Evolutionary conservation across 2,113 vertebrate species (phyloP).

Genomic region (Peromyscus californicus): DNA sequence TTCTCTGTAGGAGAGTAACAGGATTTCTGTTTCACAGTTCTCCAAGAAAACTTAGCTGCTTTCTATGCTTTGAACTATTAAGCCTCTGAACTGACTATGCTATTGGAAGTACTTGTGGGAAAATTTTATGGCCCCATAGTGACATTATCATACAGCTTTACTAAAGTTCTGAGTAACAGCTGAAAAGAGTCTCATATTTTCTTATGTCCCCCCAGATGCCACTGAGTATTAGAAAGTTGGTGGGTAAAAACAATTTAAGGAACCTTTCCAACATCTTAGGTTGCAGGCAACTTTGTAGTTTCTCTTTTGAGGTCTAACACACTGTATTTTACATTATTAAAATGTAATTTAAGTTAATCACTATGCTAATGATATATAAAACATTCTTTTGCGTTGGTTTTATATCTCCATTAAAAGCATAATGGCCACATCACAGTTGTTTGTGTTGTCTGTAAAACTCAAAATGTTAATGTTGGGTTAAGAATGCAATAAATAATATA

Average conservation of each 20-base stretch:
- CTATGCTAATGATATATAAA: constrained; percentile 66
- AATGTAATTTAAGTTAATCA: constrained; percentile 56
- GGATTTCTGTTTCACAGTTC: constrained; percentile 51
- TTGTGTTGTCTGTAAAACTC: constrained; percentile 19
- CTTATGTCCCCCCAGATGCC: background rate
- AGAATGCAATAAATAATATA: constrained; percentile 14
- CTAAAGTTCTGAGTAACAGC: constrained; percentile 31
- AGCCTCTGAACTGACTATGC: constrained; percentile 24
- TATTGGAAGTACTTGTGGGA: constrained; percentile 40
- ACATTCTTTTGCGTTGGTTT: constrained; percentile 70
- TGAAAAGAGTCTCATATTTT: constrained; percentile 16
- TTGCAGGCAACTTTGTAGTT: constrained; percentile 55
- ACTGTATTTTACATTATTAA: constrained; percentile 16
- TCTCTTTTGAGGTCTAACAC: constrained; percentile 57
- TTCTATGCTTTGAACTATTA: constrained; percentile 39
- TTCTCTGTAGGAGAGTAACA: constrained; percentile 53
- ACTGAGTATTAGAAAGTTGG: constrained; percentile 51
- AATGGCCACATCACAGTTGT: constrained; percentile 4
- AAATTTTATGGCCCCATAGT: background rate
- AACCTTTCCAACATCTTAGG: constrained; percentile 56
- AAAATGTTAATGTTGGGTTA: constrained; percentile 17
- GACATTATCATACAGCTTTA: constrained; percentile 1
- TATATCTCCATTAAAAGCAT: constrained; percentile 79
- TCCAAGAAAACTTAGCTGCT: background rate
- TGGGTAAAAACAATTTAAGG: constrained; percentile 9